A percentile compares a stretch with the other conserved stretches of the same genome.
These are phyloP conservation scores for Ursus arctos DNA, from an alignment of 2,113 vertebrate genomes.

Conservation along the genomic window DNA sequence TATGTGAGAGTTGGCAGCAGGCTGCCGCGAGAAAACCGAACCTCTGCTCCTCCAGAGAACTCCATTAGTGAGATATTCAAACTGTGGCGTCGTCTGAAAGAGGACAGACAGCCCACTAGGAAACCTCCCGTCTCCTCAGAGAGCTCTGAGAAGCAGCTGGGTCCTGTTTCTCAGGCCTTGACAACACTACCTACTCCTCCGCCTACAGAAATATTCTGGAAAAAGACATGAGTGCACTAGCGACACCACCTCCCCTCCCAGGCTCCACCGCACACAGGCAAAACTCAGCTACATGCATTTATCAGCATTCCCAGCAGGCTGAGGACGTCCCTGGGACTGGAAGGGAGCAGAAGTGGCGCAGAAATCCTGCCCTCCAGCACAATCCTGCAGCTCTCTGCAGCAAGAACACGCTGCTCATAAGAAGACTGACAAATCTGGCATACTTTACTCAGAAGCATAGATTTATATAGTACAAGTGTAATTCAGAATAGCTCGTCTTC, in stretches of 20 bases:
- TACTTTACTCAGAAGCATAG: background rate
- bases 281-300: background rate
- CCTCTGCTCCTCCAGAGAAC: conserved; percentile 17
- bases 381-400: background rate
- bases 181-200: conserved; percentile 73
- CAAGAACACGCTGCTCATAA: background rate
- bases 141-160: conserved; percentile 61
- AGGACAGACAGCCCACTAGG: conserved; percentile 23
- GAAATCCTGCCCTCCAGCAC: background rate
- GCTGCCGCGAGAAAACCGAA: background rate
- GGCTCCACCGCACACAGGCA: background rate
- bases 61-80: background rate
- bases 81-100: conserved; percentile 57
- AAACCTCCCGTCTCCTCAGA: background rate
- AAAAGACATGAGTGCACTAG: conserved; percentile 48
- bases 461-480: background rate
- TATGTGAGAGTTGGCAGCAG: background rate
- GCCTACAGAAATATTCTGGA: conserved; percentile 66
- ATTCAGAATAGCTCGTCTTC: background rate
- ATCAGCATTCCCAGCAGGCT: background rate
- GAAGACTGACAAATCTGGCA: background rate
- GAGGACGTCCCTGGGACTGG: background rate
- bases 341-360: background rate
- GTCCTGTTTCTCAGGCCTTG: conserved; percentile 59
- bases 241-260: conserved; percentile 13